phyloP scores from a whole-genome alignment of 2,888 invertebrate genomes.

The Zhuqinia jingwanae region DNA sequence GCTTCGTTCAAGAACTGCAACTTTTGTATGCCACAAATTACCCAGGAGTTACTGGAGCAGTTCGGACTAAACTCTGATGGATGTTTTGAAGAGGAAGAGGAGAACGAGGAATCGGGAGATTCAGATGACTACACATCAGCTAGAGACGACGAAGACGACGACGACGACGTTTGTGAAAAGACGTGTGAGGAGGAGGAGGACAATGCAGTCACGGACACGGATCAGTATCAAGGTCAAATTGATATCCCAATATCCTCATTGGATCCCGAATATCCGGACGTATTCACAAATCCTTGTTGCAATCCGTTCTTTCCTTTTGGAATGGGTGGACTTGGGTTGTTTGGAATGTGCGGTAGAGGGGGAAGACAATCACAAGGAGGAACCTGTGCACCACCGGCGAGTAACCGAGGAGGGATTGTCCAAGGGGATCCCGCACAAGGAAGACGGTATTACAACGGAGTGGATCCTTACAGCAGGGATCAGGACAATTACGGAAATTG shows the following conservation, averaged over 20 bases:
- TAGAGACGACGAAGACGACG: background rate
- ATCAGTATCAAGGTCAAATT: background rate
- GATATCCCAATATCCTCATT: background rate
- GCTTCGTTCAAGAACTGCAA: too few relatives aligned
- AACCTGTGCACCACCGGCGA: too few relatives aligned
- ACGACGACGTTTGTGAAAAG: background rate
- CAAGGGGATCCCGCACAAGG: background rate
- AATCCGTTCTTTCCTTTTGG: background rate
- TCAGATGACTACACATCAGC: conserved; percentile 13
- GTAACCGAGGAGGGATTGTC: background rate
- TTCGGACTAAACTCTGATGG: too few relatives aligned
- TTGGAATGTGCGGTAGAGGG: background rate
- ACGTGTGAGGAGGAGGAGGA: conserved; percentile 67
- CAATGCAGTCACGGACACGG: conserved; percentile 54
- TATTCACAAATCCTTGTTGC: background rate
- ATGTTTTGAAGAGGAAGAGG: conserved; percentile 32
- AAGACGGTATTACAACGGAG: background rate
- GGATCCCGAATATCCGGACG: too few relatives aligned
- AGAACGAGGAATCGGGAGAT: conserved; percentile 36
- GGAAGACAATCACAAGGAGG: background rate
- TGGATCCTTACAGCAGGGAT: background rate
- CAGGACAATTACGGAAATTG: background rate
- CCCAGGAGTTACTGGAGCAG: too few relatives aligned
- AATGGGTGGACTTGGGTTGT: conserved; percentile 1
- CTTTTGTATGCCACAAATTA: too few relatives aligned